Conservation (phyloP, 2,888 invertebrate species). For the Abscondita cerata region DNA sequence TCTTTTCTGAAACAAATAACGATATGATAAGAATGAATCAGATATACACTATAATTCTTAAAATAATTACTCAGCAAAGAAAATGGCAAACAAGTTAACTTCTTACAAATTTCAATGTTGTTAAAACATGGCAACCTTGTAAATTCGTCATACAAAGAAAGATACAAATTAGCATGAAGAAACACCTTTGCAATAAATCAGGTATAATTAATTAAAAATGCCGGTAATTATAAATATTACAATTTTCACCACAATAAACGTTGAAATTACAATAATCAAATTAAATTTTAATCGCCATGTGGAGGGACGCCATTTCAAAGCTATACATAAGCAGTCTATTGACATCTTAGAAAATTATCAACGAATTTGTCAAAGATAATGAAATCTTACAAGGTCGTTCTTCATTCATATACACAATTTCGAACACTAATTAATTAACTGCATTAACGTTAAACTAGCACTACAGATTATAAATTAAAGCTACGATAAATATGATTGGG, state of each 20-base stretch:
- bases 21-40: background rate
- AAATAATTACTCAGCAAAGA: background rate
- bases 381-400: constrained; percentile 26
- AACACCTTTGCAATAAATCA: constrained; percentile 1
- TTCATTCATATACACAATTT: constrained; percentile 22
- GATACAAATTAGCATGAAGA: constrained; percentile 15
- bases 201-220: constrained; percentile 11
- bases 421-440: constrained; percentile 21
- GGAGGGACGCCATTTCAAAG: constrained; percentile 78
- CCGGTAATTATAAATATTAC: constrained; percentile 12
- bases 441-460: constrained; percentile 19
- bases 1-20: constrained; percentile 63
- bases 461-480: constrained; percentile 25
- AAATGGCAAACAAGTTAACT: background rate
- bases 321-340: constrained; percentile 69
- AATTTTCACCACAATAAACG: background rate
- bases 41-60: background rate
- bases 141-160: constrained; percentile 33
- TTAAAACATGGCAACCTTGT: constrained; percentile 34
- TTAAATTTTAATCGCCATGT: constrained; percentile 64
- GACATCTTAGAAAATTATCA: constrained; percentile 57
- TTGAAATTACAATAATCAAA: constrained; percentile 24
- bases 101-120: constrained; percentile 20
- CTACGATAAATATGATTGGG: constrained; percentile 41
- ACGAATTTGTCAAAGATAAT: constrained; percentile 21